Evolutionary conservation across 2,888 invertebrate species (phyloP), one percentile per base, ranked within the genome.

Genomic region (Torymus tubicola): DNA sequence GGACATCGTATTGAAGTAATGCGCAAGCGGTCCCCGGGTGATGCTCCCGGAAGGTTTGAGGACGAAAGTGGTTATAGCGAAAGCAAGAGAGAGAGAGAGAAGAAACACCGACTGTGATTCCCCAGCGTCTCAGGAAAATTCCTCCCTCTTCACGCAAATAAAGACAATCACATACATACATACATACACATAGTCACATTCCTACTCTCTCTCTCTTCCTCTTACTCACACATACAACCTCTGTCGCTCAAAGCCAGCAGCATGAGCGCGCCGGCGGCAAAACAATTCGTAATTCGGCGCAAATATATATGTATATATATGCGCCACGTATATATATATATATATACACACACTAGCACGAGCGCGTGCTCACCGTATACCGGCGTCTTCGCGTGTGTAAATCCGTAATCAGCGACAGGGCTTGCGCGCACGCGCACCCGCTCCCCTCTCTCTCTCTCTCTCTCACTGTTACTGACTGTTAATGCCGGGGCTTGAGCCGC

Each of bases 361-460:
- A 11, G 16, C 55, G 14, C 21, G 18, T 67, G 52, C 53, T n/a
- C 50, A 2, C 16, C 52, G 2, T n/a, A 5, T 4, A 31, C 31
- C 13, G 70, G 31, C 60, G 60, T 69, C n/a, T 21, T 12, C 42
- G 10, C 52, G 12, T 53, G 75, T 57, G 71, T 81, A 75, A 78
- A 81, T 81, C 72, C 67, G 74, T 81, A 81, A 81, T 78, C 78
- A 71, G 69, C 75, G 55, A 58, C 78, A 74, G 21, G 60, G 70
- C 16, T 79, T 12, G 70, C 16, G 31, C 14, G 16, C 64, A 31
- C 42, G 24, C 5, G 52, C 16, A 21, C 60, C 16, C 10, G 31
- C 21, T 5, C 64, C 14, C 2, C 64, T 16, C 21, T 31, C n/a
- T 55, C 52, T 5, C 64, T 14, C 21, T 31, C n/a, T 57, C 52